Percentiles rank a stretch among this genome's conserved stretches.
Evolutionary conservation across 1,140 invertebrate species (phyloP).

Genomic region (Antheraea pernyi): DNA sequence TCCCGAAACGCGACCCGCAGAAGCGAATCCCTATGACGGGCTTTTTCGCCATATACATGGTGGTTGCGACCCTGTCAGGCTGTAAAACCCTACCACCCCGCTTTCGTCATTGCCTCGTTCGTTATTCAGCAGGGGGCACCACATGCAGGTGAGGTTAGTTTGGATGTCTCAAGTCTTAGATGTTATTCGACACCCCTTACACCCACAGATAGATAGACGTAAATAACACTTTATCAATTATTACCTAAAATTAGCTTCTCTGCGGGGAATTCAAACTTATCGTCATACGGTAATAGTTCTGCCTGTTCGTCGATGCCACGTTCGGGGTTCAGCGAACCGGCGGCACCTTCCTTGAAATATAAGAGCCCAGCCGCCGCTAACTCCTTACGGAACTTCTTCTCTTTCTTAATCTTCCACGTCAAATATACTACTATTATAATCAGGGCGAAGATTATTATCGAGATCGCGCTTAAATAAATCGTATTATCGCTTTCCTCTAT

Average conservation of each 20-base stretch:
- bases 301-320: conserved; percentile 94
- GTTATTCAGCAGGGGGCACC: too few relatives aligned
- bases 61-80: too few relatives aligned
- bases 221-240: neutral
- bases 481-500: conserved; percentile 41
- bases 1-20: too few relatives aligned
- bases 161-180: too few relatives aligned
- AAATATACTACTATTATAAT: conserved; percentile 78
- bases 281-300: conserved; percentile 93
- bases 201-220: too few relatives aligned
- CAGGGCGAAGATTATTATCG: conserved; percentile 74
- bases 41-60: too few relatives aligned
- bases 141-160: too few relatives aligned
- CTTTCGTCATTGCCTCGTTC: too few relatives aligned
- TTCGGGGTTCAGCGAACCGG: conserved; percentile 92
- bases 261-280: conserved; percentile 93
- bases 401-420: conserved; percentile 79
- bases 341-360: conserved; percentile 89
- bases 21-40: too few relatives aligned
- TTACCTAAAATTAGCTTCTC: conserved; percentile 91
- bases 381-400: conserved; percentile 82
- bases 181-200: too few relatives aligned
- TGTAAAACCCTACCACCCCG: too few relatives aligned
- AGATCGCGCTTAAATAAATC: conserved; percentile 50
- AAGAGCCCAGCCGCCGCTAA: conserved; percentile 84